Evolutionary conservation across 2,113 vertebrate species (phyloP).

Genomic region (Nibea coibor): DNA sequence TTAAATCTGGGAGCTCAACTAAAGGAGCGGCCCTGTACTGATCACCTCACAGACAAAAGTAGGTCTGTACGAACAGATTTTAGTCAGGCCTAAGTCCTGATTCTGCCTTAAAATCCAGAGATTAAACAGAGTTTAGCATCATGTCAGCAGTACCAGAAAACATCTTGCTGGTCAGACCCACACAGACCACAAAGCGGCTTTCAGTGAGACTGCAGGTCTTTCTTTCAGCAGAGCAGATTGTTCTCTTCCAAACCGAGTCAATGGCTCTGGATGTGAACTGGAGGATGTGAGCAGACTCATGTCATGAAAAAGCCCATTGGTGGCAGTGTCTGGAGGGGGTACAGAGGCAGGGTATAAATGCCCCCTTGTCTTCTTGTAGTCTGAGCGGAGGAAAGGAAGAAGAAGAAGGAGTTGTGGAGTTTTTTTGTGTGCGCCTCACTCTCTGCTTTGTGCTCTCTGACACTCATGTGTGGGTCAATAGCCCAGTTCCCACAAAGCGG

Average conservation of each 20-base stretch:
- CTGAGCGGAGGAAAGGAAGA: slow-evolving; percentile 55
- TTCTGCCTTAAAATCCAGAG: slow-evolving; percentile 7
- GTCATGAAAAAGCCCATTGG: slow-evolving; percentile 70
- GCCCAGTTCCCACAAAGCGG: slow-evolving; percentile 76
- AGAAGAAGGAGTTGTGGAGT: slow-evolving; percentile 37
- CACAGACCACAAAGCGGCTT: slow-evolving; percentile 25
- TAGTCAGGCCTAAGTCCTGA: not conserved
- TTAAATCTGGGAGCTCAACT: not conserved
- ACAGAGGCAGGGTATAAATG: slow-evolving; percentile 69
- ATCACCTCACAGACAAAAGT: not conserved
- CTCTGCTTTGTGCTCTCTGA: slow-evolving; percentile 72
- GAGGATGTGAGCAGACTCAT: slow-evolving; percentile 64
- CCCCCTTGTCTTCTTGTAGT: slow-evolving; percentile 66
- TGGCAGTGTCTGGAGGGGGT: slow-evolving; percentile 63
- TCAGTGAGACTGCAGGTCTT: slow-evolving; percentile 47
- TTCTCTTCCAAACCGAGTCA: slow-evolving; percentile 54
- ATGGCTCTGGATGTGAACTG: slow-evolving; percentile 61
- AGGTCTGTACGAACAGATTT: not conserved
- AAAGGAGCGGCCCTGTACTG: not conserved
- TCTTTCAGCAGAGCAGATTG: slow-evolving; percentile 61
- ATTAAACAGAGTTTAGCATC: not conserved
- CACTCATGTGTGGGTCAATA: slow-evolving; percentile 71
- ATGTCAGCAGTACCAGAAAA: slow-evolving; percentile 20
- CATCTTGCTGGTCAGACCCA: slow-evolving; percentile 25
- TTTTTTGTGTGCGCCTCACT: slow-evolving; percentile 52